A percentile compares a stretch with the other conserved stretches of the same genome.
Conservation (phyloP, 2,888 invertebrate species). For the Ichneumoninae sp. region DNA sequence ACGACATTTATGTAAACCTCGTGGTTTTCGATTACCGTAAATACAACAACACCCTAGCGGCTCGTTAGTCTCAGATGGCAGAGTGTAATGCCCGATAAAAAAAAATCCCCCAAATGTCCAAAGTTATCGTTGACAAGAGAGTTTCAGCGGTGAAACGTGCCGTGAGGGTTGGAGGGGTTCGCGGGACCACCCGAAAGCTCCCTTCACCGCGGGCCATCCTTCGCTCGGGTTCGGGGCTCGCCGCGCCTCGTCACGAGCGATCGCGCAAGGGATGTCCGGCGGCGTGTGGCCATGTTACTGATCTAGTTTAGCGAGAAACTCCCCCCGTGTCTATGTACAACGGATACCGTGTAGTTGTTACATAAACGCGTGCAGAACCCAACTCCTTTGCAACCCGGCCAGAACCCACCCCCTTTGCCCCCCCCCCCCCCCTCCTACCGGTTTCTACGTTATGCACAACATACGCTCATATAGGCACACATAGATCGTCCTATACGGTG, state of each 20-base stretch:
- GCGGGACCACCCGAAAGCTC: background rate
- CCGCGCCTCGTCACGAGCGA: conserved; percentile 41
- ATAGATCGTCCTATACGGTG: background rate
- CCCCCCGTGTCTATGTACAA: background rate
- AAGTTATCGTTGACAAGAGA: background rate
- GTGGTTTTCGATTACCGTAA: too few relatives aligned
- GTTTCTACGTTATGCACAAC: background rate
- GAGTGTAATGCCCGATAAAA: background rate
- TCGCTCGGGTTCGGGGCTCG: background rate
- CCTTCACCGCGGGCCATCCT: conserved; percentile 15
- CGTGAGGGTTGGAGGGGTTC: background rate
- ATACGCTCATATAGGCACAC: conserved; percentile 17
- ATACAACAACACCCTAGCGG: background rate
- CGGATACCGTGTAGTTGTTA: conserved; percentile 6
- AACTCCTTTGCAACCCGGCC: too few relatives aligned
- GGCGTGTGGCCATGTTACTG: conserved; percentile 24
- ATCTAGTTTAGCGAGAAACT: conserved; percentile 31
- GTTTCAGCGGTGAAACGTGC: background rate
- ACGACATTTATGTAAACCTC: too few relatives aligned
- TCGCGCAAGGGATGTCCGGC: conserved; percentile 26
- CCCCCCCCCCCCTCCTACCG: too few relatives aligned
- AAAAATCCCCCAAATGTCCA: background rate
- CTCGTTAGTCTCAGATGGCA: background rate
- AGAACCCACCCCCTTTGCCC: too few relatives aligned
- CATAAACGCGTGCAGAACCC: background rate